Evolutionary conservation across 1,140 invertebrate genomes (phyloP), one percentile per base, ranked within the genome.

Genomic region (Contarinia nasturtii): DNA sequence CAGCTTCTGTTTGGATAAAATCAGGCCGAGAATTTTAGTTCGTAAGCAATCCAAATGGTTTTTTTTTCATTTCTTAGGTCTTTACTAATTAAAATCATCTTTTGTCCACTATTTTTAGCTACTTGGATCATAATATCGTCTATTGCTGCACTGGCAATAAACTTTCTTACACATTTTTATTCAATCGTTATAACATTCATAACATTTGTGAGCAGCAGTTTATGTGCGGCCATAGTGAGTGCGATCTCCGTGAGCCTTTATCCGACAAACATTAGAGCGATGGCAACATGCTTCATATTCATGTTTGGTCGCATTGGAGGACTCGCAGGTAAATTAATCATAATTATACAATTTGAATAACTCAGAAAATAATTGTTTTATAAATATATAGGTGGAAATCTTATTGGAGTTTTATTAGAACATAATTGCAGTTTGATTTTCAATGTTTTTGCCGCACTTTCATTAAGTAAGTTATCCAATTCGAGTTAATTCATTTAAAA

Each of bases 111-210:
- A n/a, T n/a, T 27, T 27, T 27, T 10, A 27, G 27, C 27, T 27
- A 5, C 27, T 5, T 27, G 27, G 27, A 27, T 27, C 10, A 27
- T 27, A 27, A 27, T 27, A 3, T 27, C 27, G 27, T 3, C 4
- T 27, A 3, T 27, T 27, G 3, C 4, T 27, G 27, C 27, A 27
- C 27, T 27, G 12, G n/a, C 18, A 12, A 4, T 40, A 15, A 40
- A 15, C 7, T 14, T 15, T 15, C 18, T 15, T 5, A 15, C n/a
- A 15, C 4, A 40, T 4, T 40, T 40, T 12, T 40, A 40, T 12
- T 5, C 18, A 3, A 40, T 19, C 7, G 18, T 15, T 34, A 33
- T 53, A 40, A 19, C 52, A 11, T 49, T 54, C n/a, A 21, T 50
- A 20, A 38, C 45, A n/a, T 18, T 49, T 14, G 17, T 52, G 34